Conservation (phyloP, 2,888 invertebrate genomes). For the Pharmacophagus antenor region DNA sequence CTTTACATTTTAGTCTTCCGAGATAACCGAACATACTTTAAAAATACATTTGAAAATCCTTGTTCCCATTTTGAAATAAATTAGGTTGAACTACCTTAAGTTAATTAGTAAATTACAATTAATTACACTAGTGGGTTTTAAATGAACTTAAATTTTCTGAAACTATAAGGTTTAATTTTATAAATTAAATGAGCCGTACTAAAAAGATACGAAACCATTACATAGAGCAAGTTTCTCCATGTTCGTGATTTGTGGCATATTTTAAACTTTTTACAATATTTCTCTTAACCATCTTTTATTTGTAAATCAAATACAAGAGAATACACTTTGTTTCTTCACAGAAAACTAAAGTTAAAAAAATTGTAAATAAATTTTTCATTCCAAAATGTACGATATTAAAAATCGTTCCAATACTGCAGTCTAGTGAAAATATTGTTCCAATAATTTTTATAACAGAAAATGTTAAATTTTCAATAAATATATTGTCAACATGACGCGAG, state of each 20-base stretch:
- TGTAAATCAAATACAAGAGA: too few species aligned
- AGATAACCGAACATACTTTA: background rate
- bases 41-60: background rate
- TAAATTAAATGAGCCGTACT: background rate
- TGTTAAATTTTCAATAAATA: conserved; percentile 16
- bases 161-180: background rate
- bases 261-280: too few species aligned
- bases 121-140: conserved; percentile 6
- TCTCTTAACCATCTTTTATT: too few species aligned
- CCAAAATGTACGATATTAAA: too few species aligned
- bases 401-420: background rate
- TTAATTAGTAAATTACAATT: conserved; percentile 9
- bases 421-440: conserved; percentile 9
- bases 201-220: background rate
- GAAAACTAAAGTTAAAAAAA: background rate
- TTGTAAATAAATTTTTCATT: background rate
- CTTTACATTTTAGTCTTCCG: background rate
- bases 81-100: background rate
- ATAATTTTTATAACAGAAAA: conserved; percentile 17
- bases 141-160: background rate
- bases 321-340: background rate
- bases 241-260: background rate
- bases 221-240: background rate
- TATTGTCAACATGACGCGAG: conserved; percentile 16
- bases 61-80: background rate